These are phyloP conservation scores for Zosterops lateralis DNA, from an alignment of 2,113 vertebrate genomes.

Conservation along the genomic window DNA sequence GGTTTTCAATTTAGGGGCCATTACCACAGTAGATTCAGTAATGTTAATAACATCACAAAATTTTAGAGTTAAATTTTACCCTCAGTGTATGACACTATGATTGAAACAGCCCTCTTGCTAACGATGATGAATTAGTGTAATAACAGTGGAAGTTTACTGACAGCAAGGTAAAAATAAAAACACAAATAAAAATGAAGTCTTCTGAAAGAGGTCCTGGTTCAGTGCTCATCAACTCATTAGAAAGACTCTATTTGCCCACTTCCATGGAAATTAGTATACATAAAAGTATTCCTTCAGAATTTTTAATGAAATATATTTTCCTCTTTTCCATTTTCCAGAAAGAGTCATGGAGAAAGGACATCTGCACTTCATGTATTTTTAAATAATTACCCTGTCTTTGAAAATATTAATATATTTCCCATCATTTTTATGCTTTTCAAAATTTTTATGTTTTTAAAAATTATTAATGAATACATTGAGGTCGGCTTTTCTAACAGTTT, in stretches of 20 bases:
- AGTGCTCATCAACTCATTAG: neutral
- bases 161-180: neutral
- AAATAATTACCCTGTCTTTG: accelerated
- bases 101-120: neutral
- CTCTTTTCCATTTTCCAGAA: accelerated
- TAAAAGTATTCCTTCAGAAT: neutral
- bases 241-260: accelerated
- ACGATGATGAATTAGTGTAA: neutral
- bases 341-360: neutral
- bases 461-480: neutral
- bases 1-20: neutral
- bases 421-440: neutral
- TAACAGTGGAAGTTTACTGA: neutral
- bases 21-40: neutral
- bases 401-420: neutral
- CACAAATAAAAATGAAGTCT: neutral
- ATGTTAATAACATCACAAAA: neutral
- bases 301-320: neutral
- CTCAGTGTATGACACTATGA: neutral
- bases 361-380: neutral
- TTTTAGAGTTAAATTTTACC: neutral
- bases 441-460: neutral
- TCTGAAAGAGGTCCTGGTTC: neutral
- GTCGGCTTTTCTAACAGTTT: neutral
- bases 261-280: neutral